A percentile compares a stretch with the other conserved stretches of the same genome.
Evolutionary conservation across 2,888 invertebrate species (phyloP).

Genomic region (Acanthosepion lycidas): DNA sequence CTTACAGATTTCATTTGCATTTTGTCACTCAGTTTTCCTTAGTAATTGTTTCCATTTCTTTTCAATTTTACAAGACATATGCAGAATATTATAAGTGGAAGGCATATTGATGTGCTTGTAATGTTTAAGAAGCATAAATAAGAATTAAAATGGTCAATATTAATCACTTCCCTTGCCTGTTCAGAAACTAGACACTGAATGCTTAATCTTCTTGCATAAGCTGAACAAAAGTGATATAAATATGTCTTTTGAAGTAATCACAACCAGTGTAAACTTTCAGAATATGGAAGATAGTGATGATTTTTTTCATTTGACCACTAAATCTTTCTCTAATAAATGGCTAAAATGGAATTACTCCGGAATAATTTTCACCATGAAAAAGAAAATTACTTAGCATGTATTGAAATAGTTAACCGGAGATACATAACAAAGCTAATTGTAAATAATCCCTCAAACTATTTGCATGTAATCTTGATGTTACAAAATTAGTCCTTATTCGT

Average conservation of each 20-base stretch:
- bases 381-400: too few species aligned
- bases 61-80: background rate
- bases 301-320: background rate
- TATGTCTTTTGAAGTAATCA: background rate
- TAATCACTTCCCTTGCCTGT: background rate
- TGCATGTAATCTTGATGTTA: too few species aligned
- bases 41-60: background rate
- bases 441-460: too few species aligned
- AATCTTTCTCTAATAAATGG: too few species aligned
- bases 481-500: too few species aligned
- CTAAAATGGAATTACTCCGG: too few species aligned
- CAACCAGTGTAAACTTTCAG: background rate
- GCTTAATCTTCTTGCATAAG: background rate
- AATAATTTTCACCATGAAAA: too few species aligned
- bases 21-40: background rate
- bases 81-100: background rate
- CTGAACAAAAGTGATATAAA: background rate
- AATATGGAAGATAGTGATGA: background rate
- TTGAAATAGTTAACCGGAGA: too few species aligned
- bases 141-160: background rate
- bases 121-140: background rate
- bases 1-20: conserved; percentile 14
- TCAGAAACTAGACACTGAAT: too few species aligned
- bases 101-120: too few species aligned
- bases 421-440: too few species aligned